A percentile compares a stretch with the other conserved stretches of the same genome.
Conservation (phyloP, 2,888 invertebrate species). For the Brachylomia viminalis region DNA sequence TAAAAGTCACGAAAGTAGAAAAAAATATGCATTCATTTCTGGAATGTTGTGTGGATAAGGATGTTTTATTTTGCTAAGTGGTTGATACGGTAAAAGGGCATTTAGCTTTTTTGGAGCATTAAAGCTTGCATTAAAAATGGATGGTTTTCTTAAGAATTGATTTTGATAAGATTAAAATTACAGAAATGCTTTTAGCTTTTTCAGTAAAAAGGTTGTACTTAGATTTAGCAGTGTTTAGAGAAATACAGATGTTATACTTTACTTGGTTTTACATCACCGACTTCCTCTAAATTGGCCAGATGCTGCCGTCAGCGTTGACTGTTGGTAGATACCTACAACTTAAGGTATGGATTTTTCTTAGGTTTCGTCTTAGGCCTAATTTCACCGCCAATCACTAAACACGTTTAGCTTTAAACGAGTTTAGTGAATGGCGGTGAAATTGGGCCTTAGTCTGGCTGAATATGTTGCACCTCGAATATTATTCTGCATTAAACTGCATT, state of each 20-base stretch:
- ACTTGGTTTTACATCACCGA: not conserved
- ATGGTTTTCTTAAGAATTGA: not conserved
- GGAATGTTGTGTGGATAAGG: slow-evolving; percentile 50
- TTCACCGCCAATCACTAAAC: too few relatives aligned
- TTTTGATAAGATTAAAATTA: not conserved
- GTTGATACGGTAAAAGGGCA: not conserved
- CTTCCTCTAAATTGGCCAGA: not conserved
- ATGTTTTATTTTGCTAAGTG: slow-evolving; percentile 53
- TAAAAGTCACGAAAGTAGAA: slow-evolving; percentile 63
- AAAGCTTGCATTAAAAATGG: not conserved
- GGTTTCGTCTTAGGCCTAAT: too few relatives aligned
- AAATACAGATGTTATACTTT: not conserved
- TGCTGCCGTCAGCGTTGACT: not conserved
- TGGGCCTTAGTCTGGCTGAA: not conserved
- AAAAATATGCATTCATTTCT: slow-evolving; percentile 47
- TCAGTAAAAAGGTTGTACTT: not conserved
- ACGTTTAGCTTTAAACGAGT: too few relatives aligned
- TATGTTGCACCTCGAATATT: not conserved
- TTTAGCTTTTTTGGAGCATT: not conserved
- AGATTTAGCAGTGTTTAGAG: not conserved
- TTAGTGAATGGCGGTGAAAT: too few relatives aligned
- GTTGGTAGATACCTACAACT: not conserved
- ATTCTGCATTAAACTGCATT: not conserved
- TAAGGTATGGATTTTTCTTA: too few relatives aligned
- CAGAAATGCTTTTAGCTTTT: not conserved